Base-by-base conservation (phyloP, 2,888 invertebrate species). In the Tyria jacobaeae region DNA sequence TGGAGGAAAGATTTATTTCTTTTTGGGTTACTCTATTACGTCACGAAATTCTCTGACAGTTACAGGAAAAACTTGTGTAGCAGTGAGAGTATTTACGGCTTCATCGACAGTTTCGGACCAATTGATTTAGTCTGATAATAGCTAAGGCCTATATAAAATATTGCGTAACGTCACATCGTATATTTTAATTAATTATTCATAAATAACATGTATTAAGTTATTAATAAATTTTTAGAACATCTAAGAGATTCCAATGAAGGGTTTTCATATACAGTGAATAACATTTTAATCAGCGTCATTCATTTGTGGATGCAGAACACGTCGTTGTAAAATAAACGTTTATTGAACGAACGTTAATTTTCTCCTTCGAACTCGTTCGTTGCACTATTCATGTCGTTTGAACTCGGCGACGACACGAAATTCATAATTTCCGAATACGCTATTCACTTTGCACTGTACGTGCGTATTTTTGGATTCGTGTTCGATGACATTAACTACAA, bases 401-500 rank as follows among this genome's bases (percentile, higher is more conserved):
- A 68, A 75, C 70, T 63, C 62, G 60, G 67, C 49, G 75, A 64
- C 64, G 67, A 70, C 67, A 68, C 59, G 63, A 70, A 66, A 60
- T 70, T 66, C 72, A 77, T 75, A 71, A 77, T 75, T 75, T 75
- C 75, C 72, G 67, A 77, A 75, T 70, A 60, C 75, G 72, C 60
- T 70, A 75, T 70, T 77, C 70, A 75, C 75, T 75, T 75, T 67
- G 62, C 67, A 70, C 64, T 37, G 67, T 71, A 69, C 72, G 61
- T 64, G 64, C 64, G 78, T 75, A 70, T 71, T 77, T 75, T 75
- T 51, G 61, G 64, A 54, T 57, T 31, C 37, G 60, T 67, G 47
- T 59, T 60, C 55, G 52, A 7, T 56, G 56, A 61, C 67, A 58
- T 61, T 70, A 70, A 75, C 75, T 41, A 17, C 62, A 59, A 68